Base-by-base conservation (phyloP, 2,113 vertebrate genomes). In the Potamarius usumacintae region DNA sequence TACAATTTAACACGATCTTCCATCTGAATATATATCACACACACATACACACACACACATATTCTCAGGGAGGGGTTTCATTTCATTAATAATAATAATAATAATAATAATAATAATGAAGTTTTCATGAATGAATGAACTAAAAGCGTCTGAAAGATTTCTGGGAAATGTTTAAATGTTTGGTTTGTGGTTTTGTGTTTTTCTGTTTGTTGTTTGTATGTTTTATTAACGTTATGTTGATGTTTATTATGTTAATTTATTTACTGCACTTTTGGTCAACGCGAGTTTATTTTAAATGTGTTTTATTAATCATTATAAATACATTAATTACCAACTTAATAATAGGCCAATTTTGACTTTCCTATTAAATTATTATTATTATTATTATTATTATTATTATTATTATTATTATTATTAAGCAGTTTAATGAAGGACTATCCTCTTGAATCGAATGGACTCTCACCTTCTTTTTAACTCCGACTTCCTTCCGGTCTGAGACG, bases 401-500 rank as follows among this genome's bases (percentile, higher is more conserved):
- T 50, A 65, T 63, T 48, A 65, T 63, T 48, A 48, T 63, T 63
- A 7, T 63, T 42, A 48, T 82, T 7, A 18, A 1, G 60, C 27
- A 34, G 10, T 34, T 58, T 9, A 18, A 27, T 78, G 20, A 4
- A n/a, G 25, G 10, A 25, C 25, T 55, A 15, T 76, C 48, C 12
- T 15, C 50, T 7, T 27, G 53, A 27, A 55, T 55, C 50, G 52
- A 79, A 57, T 2, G 9, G 25, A 71, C 50, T 86, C 94, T 92
- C 95, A 98, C 98, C 97, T 99, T 99, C 95, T 99, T 99, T 93
- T 97, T 99, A 85, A 96, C 95, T 96, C 97, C 97, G 83, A 96
- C 95, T 90, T 99, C 98, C 92, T 96, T 99, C 90, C 97, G 97
- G 93, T 99, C 98, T 86, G 98, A 96, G 93, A 97, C 94, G 95